A percentile compares a stretch with the other conserved stretches of the same genome.
These are phyloP conservation scores for Cylloceria caligata DNA, from an alignment of 2,888 invertebrate genomes.

Conservation along the genomic window DNA sequence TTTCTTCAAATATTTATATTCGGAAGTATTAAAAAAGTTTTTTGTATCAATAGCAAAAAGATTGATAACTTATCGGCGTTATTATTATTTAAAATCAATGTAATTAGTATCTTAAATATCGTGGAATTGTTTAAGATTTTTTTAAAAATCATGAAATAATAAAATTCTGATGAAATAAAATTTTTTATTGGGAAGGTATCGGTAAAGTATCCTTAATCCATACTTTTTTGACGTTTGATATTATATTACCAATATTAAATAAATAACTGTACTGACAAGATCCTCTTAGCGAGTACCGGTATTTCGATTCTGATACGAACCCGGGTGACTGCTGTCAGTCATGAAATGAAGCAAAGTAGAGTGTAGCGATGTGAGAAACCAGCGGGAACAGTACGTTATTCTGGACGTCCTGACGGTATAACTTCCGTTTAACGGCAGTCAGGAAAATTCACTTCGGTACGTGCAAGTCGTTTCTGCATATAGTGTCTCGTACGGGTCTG, in stretches of 20 bases:
- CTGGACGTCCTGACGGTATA: not conserved
- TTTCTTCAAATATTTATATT: too few relatives aligned
- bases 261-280: not conserved
- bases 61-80: too few relatives aligned
- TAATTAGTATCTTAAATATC: too few relatives aligned
- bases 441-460: slow-evolving; percentile 46
- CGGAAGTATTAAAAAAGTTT: too few relatives aligned
- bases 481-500: not conserved
- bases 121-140: too few relatives aligned
- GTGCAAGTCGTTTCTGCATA: slow-evolving; percentile 28
- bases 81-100: too few relatives aligned
- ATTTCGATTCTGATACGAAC: not conserved
- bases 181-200: too few relatives aligned
- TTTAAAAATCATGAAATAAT: too few relatives aligned
- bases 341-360: not conserved
- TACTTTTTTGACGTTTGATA: too few relatives aligned
- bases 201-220: too few relatives aligned
- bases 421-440: slow-evolving; percentile 24
- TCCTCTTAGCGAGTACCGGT: not conserved
- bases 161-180: too few relatives aligned
- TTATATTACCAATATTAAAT: not conserved
- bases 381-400: not conserved
- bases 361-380: not conserved
- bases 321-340: not conserved
- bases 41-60: too few relatives aligned